Evolutionary conservation across 2,797 vertebrate genomes (phyloP).

Genomic region (Sylvilagus floridanus): DNA sequence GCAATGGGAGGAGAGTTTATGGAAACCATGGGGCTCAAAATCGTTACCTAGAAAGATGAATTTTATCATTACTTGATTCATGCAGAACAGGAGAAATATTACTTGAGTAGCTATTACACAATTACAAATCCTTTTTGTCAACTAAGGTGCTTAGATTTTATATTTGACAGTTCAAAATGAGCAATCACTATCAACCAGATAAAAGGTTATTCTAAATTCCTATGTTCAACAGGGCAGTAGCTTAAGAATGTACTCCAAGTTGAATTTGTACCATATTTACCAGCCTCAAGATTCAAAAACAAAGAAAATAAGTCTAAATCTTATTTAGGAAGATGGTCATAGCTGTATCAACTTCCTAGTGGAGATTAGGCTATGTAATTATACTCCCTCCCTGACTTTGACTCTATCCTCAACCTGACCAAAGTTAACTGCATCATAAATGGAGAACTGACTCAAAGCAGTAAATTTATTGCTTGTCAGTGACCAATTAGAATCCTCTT

Average conservation of each 20-base stretch:
- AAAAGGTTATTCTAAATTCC: background rate
- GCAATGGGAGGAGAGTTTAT: background rate
- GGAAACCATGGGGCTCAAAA: background rate
- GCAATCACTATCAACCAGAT: background rate
- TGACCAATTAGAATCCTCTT: background rate
- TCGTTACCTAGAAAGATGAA: conserved; percentile 1
- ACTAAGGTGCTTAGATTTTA: background rate
- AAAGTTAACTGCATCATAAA: background rate
- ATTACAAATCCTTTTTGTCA: background rate
- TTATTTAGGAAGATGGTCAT: background rate
- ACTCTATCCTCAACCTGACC: background rate
- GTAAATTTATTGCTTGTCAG: background rate
- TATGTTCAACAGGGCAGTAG: background rate
- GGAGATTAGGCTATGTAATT: background rate
- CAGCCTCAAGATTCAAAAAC: background rate
- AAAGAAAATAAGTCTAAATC: background rate
- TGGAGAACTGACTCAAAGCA: background rate
- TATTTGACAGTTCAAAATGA: background rate
- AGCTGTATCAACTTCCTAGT: background rate
- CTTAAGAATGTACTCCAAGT: conserved; percentile 40
- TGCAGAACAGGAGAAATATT: background rate
- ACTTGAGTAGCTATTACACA: background rate
- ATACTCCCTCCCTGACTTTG: rapidly evolving
- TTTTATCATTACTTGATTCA: background rate
- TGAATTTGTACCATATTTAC: background rate